These are phyloP conservation scores for Leptarthrus brevirostris DNA, from an alignment of 2,888 invertebrate genomes.

Conservation along the genomic window DNA sequence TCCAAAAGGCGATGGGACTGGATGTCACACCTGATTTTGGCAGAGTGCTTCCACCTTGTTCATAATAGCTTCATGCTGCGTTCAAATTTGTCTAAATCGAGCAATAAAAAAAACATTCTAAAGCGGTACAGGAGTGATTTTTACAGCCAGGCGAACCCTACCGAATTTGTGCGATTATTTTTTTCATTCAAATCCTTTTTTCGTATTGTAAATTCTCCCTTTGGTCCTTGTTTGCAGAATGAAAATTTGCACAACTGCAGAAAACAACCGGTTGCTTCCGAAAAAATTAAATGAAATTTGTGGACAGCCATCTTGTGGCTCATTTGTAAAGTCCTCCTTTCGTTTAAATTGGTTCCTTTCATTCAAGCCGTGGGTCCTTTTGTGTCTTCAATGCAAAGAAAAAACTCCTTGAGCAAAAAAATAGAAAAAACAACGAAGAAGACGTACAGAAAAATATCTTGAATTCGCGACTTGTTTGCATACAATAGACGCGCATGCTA, in stretches of 20 bases:
- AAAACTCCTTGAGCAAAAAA: background rate
- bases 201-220: background rate
- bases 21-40: constrained; percentile 12
- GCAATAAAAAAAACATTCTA: constrained; percentile 1
- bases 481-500: constrained; percentile 35
- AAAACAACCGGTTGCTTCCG: constrained; percentile 43
- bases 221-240: constrained; percentile 18
- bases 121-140: constrained; percentile 7
- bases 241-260: constrained; percentile 45
- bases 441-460: constrained; percentile 15
- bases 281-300: constrained; percentile 29
- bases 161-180: constrained; percentile 14
- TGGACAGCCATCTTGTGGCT: constrained; percentile 31
- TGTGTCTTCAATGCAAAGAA: constrained; percentile 1
- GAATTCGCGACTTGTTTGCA: constrained; percentile 48
- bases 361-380: constrained; percentile 38
- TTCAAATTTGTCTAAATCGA: constrained; percentile 49
- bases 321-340: constrained; percentile 34
- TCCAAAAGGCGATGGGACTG: background rate
- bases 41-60: background rate
- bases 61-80: constrained; percentile 48
- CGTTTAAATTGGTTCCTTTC: constrained; percentile 39
- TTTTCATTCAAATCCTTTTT: background rate
- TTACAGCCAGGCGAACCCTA: constrained; percentile 8
- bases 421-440: constrained; percentile 7